phyloP scores from a whole-genome alignment of 2,113 vertebrate genomes.

The Sebastes schlegelii region DNA sequence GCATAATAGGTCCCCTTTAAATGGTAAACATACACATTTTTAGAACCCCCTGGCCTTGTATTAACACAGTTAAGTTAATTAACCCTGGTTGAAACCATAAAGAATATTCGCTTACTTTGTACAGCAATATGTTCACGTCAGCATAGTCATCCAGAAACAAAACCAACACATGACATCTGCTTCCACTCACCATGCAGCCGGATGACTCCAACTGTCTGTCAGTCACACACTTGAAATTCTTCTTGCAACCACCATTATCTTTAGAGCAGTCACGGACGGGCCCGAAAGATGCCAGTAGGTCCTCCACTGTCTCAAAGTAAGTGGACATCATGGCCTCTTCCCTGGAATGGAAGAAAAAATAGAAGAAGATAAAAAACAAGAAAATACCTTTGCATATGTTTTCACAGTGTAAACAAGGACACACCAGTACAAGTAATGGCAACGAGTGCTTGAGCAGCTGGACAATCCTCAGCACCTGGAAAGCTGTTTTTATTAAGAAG shows the following conservation, averaged over 20 bases:
- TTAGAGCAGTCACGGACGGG: constrained; percentile 95
- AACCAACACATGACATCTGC: neutral
- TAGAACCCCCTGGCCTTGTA: neutral
- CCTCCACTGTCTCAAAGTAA: constrained; percentile 96
- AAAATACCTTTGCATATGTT: neutral
- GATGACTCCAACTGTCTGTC: constrained; percentile 95
- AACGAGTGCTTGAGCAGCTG: constrained; percentile 20
- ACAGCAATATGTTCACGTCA: neutral
- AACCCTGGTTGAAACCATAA: no score
- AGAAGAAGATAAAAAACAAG: neutral
- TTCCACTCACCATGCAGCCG: constrained; percentile 92
- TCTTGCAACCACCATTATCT: constrained; percentile 96
- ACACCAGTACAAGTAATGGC: constrained; percentile 7
- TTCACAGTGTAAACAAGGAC: constrained; percentile 4
- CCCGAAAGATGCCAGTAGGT: constrained; percentile 95
- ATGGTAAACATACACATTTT: neutral
- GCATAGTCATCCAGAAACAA: neutral
- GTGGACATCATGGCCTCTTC: constrained; percentile 98
- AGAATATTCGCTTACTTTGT: neutral
- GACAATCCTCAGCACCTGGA: constrained; percentile 31
- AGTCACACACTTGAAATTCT: constrained; percentile 97
- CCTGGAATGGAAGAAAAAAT: constrained; percentile 82
- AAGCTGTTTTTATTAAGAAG: constrained; percentile 35
- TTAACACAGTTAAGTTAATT: neutral
- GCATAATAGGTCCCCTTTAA: neutral